A percentile compares a stretch with the other conserved stretches of the same genome.
phyloP scores from a whole-genome alignment of 2,113 vertebrate species.

The Oryzias curvinotus region DNA sequence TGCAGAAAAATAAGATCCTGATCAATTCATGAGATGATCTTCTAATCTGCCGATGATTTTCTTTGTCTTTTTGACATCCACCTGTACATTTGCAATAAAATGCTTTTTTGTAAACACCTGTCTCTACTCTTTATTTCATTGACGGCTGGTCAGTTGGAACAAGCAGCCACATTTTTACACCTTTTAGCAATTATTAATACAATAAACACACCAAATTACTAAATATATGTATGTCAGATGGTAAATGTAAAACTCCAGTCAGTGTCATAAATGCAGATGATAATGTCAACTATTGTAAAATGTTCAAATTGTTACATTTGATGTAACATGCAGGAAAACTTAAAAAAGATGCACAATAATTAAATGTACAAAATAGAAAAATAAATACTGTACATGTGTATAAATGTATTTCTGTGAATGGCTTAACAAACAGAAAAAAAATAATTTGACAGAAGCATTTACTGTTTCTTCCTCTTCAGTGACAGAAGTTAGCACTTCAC shows the following conservation, averaged over 20 bases:
- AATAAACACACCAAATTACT: not conserved
- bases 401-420: slow-evolving; percentile 1
- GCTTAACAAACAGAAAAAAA: not conserved
- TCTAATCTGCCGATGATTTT: slow-evolving; percentile 35
- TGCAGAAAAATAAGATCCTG: slow-evolving; percentile 4
- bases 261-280: not conserved
- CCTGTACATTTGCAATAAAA: slow-evolving; percentile 74
- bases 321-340: slow-evolving; percentile 9
- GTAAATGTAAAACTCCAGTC: not conserved
- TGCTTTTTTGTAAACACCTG: slow-evolving; percentile 51
- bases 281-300: slow-evolving; percentile 40
- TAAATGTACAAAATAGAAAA: slow-evolving; percentile 12
- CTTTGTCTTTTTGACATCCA: slow-evolving; percentile 30
- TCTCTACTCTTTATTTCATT: not conserved
- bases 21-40: slow-evolving; percentile 15
- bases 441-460: not conserved
- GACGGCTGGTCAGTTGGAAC: not conserved
- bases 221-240: too few species aligned
- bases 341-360: slow-evolving; percentile 2
- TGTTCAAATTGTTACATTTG: not conserved
- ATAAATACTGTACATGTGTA: slow-evolving; percentile 69
- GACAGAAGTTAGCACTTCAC: not conserved
- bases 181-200: not conserved
- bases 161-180: not conserved
- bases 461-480: not conserved